Conservation (phyloP, 2,888 invertebrate species). For the Maniola hyperantus region DNA sequence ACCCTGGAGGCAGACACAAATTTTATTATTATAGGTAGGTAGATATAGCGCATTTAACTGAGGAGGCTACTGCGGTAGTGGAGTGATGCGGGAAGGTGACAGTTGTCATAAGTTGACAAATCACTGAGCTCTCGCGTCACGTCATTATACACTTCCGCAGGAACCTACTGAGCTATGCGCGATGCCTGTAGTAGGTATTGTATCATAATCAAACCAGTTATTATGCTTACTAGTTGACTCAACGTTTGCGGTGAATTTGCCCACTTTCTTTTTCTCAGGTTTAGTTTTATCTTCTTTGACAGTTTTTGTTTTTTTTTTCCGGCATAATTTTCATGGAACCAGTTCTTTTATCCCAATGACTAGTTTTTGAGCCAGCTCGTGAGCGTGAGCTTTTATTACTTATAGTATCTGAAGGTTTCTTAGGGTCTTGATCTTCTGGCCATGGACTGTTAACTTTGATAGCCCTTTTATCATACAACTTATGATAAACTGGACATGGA, state of each 20-base stretch:
- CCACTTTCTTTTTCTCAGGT: slow-evolving; percentile 52
- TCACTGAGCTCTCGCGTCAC: too few relatives aligned
- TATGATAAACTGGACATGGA: slow-evolving; percentile 75
- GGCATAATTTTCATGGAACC: slow-evolving; percentile 46
- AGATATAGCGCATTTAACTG: too few relatives aligned
- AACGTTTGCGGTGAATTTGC: slow-evolving; percentile 60
- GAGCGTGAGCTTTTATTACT: slow-evolving; percentile 55
- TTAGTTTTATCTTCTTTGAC: slow-evolving; percentile 48
- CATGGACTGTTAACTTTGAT: slow-evolving; percentile 62
- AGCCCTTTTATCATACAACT: slow-evolving; percentile 65
- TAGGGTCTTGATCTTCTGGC: slow-evolving; percentile 55
- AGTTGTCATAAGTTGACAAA: too few relatives aligned
- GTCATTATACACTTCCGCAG: too few relatives aligned
- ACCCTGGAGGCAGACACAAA: too few relatives aligned
- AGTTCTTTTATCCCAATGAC: slow-evolving; percentile 39
- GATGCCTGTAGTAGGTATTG: not conserved
- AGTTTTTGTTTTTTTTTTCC: slow-evolving; percentile 47
- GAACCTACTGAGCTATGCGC: too few relatives aligned
- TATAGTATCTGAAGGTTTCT: slow-evolving; percentile 44
- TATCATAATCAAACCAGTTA: not conserved
- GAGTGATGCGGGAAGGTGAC: too few relatives aligned
- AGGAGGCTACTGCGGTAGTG: too few relatives aligned
- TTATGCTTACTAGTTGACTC: slow-evolving; percentile 49
- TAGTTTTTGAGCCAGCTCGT: slow-evolving; percentile 42
- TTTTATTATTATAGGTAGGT: too few relatives aligned